Evolutionary conservation across 2,797 vertebrate species (phyloP).

Genomic region (Ptychobarbus kaznakovi): DNA sequence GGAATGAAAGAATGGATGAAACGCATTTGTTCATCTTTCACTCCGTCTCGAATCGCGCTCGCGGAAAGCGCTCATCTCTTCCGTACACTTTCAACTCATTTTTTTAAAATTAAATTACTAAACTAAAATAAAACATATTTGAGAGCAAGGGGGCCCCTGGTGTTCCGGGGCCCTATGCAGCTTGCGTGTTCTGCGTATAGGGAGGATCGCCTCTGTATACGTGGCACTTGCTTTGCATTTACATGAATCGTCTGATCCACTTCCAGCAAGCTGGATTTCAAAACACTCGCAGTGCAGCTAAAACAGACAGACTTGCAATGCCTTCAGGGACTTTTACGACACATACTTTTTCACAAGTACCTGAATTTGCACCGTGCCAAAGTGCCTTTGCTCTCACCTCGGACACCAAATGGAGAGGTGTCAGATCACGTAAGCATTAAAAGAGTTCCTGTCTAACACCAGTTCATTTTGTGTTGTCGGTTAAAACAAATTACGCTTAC

Average conservation of each 20-base stretch:
- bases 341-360: background rate
- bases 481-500: background rate
- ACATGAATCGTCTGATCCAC: constrained; percentile 6
- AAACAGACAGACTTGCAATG: background rate
- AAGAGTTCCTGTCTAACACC: constrained; percentile 23
- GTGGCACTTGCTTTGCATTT: background rate
- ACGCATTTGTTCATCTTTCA: no score
- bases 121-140: no score
- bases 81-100: no score
- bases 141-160: no score
- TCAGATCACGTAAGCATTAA: constrained; percentile 16
- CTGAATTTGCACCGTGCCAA: constrained; percentile 34
- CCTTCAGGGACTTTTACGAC: constrained; percentile 5
- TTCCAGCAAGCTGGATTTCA: background rate
- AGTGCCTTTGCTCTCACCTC: constrained; percentile 4
- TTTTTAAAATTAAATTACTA: no score
- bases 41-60: no score
- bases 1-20: no score
- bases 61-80: no score
- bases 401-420: constrained; percentile 46
- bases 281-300: background rate
- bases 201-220: background rate
- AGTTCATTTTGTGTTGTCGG: constrained; percentile 33
- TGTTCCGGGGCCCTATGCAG: no score
- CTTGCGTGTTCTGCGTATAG: no score